Base-by-base conservation (phyloP, 2,888 invertebrate species). In the Sicus ferrugineus region DNA sequence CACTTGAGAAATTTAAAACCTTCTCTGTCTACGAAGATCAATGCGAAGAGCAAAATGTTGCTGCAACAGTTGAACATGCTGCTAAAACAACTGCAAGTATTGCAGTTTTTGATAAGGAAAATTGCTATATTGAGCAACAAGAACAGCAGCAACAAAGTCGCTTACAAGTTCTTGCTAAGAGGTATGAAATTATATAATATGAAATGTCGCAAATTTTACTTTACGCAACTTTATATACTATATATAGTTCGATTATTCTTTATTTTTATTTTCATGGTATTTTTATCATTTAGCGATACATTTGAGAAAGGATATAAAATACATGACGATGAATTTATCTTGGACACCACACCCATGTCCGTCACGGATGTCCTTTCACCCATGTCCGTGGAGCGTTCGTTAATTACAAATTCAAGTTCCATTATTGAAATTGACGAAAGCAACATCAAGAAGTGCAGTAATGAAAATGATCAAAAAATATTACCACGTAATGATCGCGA, bases 11-110 rank as follows among this genome's bases (percentile, higher is more conserved):
- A 80, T 90, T 91, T 85, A 91, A 93, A 85, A 89, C 91, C 52
- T 92, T 92, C 81, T 91, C 91, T 77, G 91, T 93, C 1, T 93
- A 91, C 78, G 92, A 93, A 80, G 92, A 92, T 75, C 85, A 67
- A 69, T 72, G 54, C 52, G 76, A 71, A 31, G 74, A 72, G 14
- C 64, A 75, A 21, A 69, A 73, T 63, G 19, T 63, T 26, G 30
- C 64, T 1, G 19, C 61, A 19, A 65, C 54, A 52, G 34, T 28
- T 23, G 65, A 54, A 54, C 46, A n/a, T 63, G 63, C 48, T 63
- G 63, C 63, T n/a, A 54, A n/a, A 70, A 63, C 59, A 38, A 3
- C 58, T 5, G 42, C 52, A 58, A 42, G 74, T 72, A n/a, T n/a
- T n/a, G n/a, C n/a, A n/a, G 9, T 48, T 9, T 50, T 26, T 16